Conservation (phyloP, 2,888 invertebrate genomes). For the Idaea dimidiata region DNA sequence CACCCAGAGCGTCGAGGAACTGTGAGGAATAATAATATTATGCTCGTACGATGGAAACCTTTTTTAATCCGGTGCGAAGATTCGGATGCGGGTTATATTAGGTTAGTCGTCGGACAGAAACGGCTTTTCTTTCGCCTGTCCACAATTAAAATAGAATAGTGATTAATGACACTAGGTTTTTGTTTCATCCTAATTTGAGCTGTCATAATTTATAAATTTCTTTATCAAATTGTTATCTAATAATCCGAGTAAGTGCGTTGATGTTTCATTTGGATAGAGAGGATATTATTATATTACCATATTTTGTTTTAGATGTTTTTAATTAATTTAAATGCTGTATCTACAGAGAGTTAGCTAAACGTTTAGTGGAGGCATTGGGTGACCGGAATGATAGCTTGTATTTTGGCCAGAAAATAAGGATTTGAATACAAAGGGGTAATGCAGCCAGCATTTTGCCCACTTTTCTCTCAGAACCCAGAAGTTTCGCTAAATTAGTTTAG, state of each 20-base stretch:
- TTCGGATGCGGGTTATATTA: conserved; percentile 39
- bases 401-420: no score
- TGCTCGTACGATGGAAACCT: conserved; percentile 64
- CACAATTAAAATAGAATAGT: conserved; percentile 14
- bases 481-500: no score
- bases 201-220: background rate
- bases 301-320: no score
- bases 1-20: conserved; percentile 64
- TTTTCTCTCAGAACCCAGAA: no score
- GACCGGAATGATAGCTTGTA: no score
- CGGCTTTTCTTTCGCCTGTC: conserved; percentile 27
- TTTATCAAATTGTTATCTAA: background rate
- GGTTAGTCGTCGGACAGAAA: conserved; percentile 25
- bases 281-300: background rate
- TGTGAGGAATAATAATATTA: conserved; percentile 76
- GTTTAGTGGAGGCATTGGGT: no score
- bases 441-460: no score
- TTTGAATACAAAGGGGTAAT: no score
- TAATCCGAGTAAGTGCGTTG: no score
- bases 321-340: no score
- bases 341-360: no score
- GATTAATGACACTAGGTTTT: conserved; percentile 13
- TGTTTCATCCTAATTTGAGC: background rate
- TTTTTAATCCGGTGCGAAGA: conserved; percentile 61
- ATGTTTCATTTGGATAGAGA: background rate